Base-by-base conservation (phyloP, 1,140 invertebrate species). In the Brachionus rotundiformis region DNA sequence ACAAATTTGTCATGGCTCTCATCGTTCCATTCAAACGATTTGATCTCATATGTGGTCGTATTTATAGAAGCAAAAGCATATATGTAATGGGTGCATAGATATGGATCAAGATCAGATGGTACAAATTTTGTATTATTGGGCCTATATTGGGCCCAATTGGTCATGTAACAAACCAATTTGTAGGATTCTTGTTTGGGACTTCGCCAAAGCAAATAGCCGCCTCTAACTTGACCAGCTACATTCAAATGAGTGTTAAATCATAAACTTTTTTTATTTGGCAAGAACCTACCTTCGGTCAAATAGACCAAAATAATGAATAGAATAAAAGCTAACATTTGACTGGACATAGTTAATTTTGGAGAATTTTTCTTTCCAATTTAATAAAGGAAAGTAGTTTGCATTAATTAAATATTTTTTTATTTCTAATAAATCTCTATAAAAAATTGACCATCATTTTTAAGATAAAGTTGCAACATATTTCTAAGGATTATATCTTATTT, bases 111-210 rank as follows among this genome's bases (percentile, higher is more conserved):
- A 85, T 96, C 92, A 82, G 94, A 93, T 0, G 95, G 93, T 54
- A 90, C 90, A 87, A 95, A 97, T 86, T 93, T 92, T 10, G 94
- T 94, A 25, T 91, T 90, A 61, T 93, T 93, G 0, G 94, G 92
- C 63, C 95, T 90, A 86, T 95, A 96, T 82, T 93, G 81, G 0
- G 95, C 94, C 95, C 95, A 97, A 83, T 93, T 96, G 2, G 95
- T 96, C 86, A 94, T 90, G 85, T 97, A 98, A 86, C 96, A 98
- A 83, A 97, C 81, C 11, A 82, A 65, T 23, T 83, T 83, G 59
- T 83, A 85, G 7, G 29, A 36, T 31, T 81, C 47, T 31, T 29
- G 19, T 19, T 63, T 79, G 3, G 47, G 47, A 16, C n/a, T 79
- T 59, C 76, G 76, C 47, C 59, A 79, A 13, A 49, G 59, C 25